Evolutionary conservation across 2,888 invertebrate genomes (phyloP).

Genomic region (Tribolium freemani): DNA sequence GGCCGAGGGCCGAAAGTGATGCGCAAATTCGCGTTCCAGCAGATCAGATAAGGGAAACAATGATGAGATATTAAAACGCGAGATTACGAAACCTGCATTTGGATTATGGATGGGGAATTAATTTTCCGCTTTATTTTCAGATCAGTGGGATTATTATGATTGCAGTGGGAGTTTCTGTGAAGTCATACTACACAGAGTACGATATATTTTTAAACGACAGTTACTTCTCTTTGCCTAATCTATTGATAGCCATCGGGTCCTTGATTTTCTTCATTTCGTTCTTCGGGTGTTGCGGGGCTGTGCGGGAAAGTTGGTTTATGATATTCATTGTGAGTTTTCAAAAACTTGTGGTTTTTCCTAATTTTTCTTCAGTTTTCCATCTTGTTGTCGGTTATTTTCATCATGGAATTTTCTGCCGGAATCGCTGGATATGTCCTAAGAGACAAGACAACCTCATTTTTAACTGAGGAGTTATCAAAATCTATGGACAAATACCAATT

Average conservation of each 20-base stretch:
- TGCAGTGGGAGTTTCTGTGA: conserved; percentile 84
- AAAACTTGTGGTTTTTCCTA: not conserved
- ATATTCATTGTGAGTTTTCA: conserved; percentile 82
- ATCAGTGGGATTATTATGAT: conserved; percentile 89
- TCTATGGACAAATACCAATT: conserved; percentile 77
- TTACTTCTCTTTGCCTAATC: conserved; percentile 87
- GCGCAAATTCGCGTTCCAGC: not conserved
- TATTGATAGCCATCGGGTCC: conserved; percentile 90
- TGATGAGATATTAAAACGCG: not conserved
- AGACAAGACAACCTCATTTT: conserved; percentile 75
- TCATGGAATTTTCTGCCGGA: conserved; percentile 88
- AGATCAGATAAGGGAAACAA: not conserved
- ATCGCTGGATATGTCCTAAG: conserved; percentile 85
- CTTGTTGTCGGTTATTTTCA: conserved; percentile 83
- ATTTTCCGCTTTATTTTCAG: conserved; percentile 71
- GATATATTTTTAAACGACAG: conserved; percentile 84
- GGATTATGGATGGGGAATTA: not conserved
- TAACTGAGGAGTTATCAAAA: conserved; percentile 77
- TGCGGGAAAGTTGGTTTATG: conserved; percentile 96
- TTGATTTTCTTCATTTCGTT: conserved; percentile 93
- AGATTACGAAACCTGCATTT: too few relatives aligned
- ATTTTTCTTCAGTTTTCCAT: conserved; percentile 77
- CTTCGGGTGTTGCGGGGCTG: conserved; percentile 96
- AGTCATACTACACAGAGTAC: conserved; percentile 81
- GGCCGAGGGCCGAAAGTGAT: not conserved